Evolutionary conservation across 2,888 invertebrate genomes (phyloP).

Genomic region (Troides helena): DNA sequence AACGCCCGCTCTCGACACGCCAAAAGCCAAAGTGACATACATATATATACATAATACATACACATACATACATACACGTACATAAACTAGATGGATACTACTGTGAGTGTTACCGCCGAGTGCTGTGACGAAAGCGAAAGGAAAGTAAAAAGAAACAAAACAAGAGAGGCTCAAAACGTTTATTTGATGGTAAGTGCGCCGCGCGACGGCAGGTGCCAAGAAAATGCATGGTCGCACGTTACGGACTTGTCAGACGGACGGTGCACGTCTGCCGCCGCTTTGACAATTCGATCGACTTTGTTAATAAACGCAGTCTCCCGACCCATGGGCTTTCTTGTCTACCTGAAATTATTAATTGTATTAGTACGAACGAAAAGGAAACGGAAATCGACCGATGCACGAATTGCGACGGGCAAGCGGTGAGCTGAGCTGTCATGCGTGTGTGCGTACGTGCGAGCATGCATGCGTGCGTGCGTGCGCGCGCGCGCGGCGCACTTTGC

Average conservation of each 20-base stretch:
- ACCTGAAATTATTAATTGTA: conserved; percentile 80
- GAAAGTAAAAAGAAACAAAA: conserved; percentile 69
- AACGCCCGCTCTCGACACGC: conserved; percentile 35
- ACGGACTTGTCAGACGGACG: conserved; percentile 47
- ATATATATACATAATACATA: conserved; percentile 42
- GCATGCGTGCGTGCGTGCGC: neutral
- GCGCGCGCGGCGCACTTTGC: conserved; percentile 33
- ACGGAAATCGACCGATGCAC: conserved; percentile 54
- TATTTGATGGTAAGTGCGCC: conserved; percentile 46
- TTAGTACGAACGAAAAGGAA: conserved; percentile 76
- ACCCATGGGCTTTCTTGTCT: conserved; percentile 76
- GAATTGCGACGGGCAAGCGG: conserved; percentile 55
- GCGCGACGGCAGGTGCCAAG: conserved; percentile 33
- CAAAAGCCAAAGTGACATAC: conserved; percentile 6
- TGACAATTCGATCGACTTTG: conserved; percentile 60
- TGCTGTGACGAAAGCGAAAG: conserved; percentile 78
- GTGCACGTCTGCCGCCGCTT: conserved; percentile 58
- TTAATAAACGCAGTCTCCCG: conserved; percentile 77
- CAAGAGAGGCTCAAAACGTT: conserved; percentile 67
- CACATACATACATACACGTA: conserved; percentile 44
- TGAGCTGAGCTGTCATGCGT: conserved; percentile 52
- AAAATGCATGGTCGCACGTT: conserved; percentile 37
- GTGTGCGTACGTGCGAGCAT: conserved; percentile 9
- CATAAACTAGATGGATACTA: conserved; percentile 55
- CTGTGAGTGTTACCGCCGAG: conserved; percentile 76